These are phyloP conservation scores for Antitype chi DNA, from an alignment of 2,888 invertebrate species.

Conservation along the genomic window DNA sequence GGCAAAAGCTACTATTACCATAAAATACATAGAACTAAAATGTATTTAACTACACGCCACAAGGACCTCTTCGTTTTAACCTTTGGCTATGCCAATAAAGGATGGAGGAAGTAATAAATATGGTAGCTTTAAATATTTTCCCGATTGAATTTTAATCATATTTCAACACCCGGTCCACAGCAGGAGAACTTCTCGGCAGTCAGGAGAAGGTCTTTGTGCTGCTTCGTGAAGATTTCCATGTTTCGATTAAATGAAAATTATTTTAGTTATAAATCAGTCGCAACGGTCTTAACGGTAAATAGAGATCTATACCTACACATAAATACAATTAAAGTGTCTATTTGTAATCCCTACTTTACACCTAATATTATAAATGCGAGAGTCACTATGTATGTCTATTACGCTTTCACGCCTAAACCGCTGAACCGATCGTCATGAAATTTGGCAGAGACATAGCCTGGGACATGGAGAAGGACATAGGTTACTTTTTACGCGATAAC, in stretches of 20 bases:
- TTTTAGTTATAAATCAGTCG: not conserved
- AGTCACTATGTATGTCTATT: too few species aligned
- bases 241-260: not conserved
- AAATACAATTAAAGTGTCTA: too few species aligned
- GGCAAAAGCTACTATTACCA: too few species aligned
- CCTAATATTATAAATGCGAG: too few species aligned
- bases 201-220: not conserved
- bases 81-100: not conserved
- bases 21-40: too few species aligned
- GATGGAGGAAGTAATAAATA: not conserved
- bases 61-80: too few species aligned
- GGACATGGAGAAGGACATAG: too few species aligned
- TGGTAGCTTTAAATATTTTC: slow-evolving; percentile 5
- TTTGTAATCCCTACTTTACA: too few species aligned
- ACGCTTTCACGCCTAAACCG: too few species aligned
- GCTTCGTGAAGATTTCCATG: not conserved
- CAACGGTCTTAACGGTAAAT: slow-evolving; percentile 25
- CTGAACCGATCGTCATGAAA: too few species aligned
- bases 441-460: too few species aligned
- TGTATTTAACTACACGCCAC: not conserved
- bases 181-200: not conserved
- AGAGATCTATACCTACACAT: not conserved
- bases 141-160: not conserved
- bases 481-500: too few species aligned
- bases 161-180: not conserved